Evolutionary conservation across 2,888 invertebrate genomes (phyloP), one percentile per base, ranked within the genome.

Genomic region (Macroteleia sp.): DNA sequence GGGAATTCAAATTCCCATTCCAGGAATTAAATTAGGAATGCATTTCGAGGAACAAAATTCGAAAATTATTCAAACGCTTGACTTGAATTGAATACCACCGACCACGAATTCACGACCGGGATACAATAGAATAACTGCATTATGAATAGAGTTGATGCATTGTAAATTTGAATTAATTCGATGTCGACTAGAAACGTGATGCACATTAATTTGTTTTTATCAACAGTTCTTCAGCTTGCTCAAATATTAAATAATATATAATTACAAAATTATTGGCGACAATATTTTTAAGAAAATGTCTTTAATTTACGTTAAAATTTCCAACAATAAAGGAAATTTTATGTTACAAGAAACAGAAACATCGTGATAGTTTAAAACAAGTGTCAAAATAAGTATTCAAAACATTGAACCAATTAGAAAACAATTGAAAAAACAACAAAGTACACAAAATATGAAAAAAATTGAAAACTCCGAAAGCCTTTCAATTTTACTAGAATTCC

Each of bases 111-210:
- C 61, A 44, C 70, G 52, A 52, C 8, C 19, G 9, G 34, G 52
- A 70, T 44, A 70, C 70, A 70, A 70, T 70, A 36, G 70, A 70
- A 70, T 70, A 70, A 36, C 46, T 70, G 61, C 70, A 70, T 70
- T 70, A 61, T 70, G 48, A 54, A 61, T 52, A 52, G 44, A 46
- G 36, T 46, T 61, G 39, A 54, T 54, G 54, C 70, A 61, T 54
- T 61, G 70, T 59, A 59, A 57, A 52, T 59, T 57, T 42, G 59
- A 70, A 70, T 70, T 70, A 59, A 70, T 70, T 52, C 20, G 32
- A 67, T 12, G 39, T 28, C 67, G 28, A 19, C n/a, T 39, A 16
- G 8, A 44, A 59, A 50, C 59, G 34, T 50, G 36, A 59, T 42
- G 36, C 32, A 70, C 52, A 59, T 70, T 59, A 52, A 20, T 48